These are phyloP conservation scores for Camptogramma bilineatum DNA, from an alignment of 2,888 invertebrate species.

Conservation along the genomic window DNA sequence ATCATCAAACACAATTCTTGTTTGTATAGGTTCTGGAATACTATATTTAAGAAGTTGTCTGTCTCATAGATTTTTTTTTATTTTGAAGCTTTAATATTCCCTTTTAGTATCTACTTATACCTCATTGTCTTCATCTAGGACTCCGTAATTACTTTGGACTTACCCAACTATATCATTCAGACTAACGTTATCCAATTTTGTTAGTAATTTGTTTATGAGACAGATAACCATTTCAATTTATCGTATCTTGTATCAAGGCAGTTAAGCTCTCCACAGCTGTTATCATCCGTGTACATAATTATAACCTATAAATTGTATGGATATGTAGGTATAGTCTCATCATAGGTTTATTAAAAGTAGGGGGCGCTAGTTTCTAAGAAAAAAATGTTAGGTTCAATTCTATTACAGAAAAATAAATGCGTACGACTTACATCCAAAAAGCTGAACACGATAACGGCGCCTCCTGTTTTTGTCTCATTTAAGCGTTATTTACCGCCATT, in stretches of 20 bases:
- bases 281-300: constrained; percentile 33
- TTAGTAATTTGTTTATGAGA: constrained; percentile 8
- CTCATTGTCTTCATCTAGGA: not conserved
- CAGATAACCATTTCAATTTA: constrained; percentile 24
- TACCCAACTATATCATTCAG: not conserved
- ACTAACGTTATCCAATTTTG: not conserved
- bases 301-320: constrained; percentile 26
- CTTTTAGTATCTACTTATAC: not conserved
- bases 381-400: not conserved
- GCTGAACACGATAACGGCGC: not conserved
- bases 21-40: not conserved
- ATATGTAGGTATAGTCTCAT: constrained; percentile 22
- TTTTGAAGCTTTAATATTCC: not conserved
- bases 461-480: not conserved
- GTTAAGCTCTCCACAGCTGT: constrained; percentile 29
- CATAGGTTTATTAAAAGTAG: constrained; percentile 39
- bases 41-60: constrained; percentile 12
- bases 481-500: not conserved
- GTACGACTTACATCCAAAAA: not conserved
- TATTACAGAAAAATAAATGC: not conserved
- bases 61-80: constrained; percentile 22
- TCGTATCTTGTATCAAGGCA: constrained; percentile 39
- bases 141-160: not conserved
- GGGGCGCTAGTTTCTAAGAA: constrained; percentile 15
- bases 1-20: not conserved